Base-by-base conservation (phyloP, 2,797 vertebrate genomes). In the Lepus townsendii region DNA sequence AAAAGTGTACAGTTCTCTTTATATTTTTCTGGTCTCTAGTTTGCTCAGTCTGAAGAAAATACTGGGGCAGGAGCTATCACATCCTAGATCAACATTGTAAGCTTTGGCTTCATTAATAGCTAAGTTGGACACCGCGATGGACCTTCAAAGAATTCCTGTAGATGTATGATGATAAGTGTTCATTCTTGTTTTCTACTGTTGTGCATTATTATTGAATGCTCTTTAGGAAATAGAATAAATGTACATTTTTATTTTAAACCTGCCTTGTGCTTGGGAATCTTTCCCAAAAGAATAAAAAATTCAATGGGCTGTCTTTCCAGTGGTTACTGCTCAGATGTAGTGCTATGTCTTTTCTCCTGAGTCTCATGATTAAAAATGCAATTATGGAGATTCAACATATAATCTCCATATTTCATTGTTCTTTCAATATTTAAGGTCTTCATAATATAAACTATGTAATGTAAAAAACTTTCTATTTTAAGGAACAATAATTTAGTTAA, bases 221-320 rank as follows among this genome's bases (percentile, higher is more conserved):
- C 52, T 83, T 57, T 63, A 7, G 7, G 13, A 83, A 88, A 11
- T 85, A 82, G 88, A 96, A 69, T 62, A 72, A 79, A 27, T 65
- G 6, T 0, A 26, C 2, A 0, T 75, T 82, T 77, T 7, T 26
- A 77, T 63, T 82, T 76, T 88, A 47, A 92, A 17, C 14, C 1
- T 8, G 7, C 5, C 8, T 57, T 8, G 7, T 82, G 0, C 30
- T 77, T 38, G 24, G 30, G 17, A 88, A 94, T 69, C 0, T 2
- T 0, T 72, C 38, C 32, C 19, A 52, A 7, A 82, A 69, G 6
- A 1, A 60, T 50, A 3, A 47, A 30, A 80, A 87, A 65, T 5
- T 65, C 11, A 52, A 20, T 3, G 32, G 52, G 5, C 76, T 78
- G 2, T 42, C 6, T 60, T 62, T 3, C 79, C 4, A 69, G 11